These are phyloP conservation scores for Mallateleia sp. DNA, from an alignment of 2,888 invertebrate genomes.

Conservation along the genomic window DNA sequence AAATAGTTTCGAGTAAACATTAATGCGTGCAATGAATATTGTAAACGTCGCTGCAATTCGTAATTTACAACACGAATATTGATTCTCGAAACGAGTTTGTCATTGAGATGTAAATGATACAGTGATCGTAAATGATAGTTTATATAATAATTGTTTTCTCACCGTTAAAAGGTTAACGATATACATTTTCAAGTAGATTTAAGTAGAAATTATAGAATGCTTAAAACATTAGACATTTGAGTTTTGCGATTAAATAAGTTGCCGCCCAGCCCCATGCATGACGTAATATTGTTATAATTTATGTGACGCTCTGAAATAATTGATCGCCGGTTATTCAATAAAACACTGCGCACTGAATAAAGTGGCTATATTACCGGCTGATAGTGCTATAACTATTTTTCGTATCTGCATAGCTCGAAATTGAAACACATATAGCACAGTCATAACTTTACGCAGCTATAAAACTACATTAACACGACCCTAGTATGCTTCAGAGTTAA, in stretches of 20 bases:
- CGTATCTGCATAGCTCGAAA: slow-evolving; percentile 72
- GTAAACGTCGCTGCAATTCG: slow-evolving; percentile 20
- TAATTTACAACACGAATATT: slow-evolving; percentile 4
- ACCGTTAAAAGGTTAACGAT: not conserved
- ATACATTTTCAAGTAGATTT: slow-evolving; percentile 29
- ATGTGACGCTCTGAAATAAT: slow-evolving; percentile 65
- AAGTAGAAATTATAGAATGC: slow-evolving; percentile 10
- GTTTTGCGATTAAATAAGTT: slow-evolving; percentile 41
- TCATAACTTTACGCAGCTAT: slow-evolving; percentile 70
- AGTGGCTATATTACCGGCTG: slow-evolving; percentile 69
- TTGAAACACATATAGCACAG: slow-evolving; percentile 71
- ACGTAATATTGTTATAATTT: slow-evolving; percentile 67
- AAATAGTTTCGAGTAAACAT: slow-evolving; percentile 31
- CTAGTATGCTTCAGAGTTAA: slow-evolving; percentile 67
- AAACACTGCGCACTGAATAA: slow-evolving; percentile 60
- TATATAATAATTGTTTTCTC: slow-evolving; percentile 5
- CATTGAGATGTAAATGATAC: slow-evolving; percentile 36
- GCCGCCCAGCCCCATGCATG: slow-evolving; percentile 18
- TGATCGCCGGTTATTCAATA: slow-evolving; percentile 68
- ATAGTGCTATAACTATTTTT: slow-evolving; percentile 74
- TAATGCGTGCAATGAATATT: slow-evolving; percentile 44
- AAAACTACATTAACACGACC: slow-evolving; percentile 71
- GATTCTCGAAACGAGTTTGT: slow-evolving; percentile 30
- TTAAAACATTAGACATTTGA: slow-evolving; percentile 20
- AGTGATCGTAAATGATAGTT: slow-evolving; percentile 2